Evolutionary conservation across 2,888 invertebrate genomes (phyloP), one percentile per base, ranked within the genome.

Genomic region (Diarsia brunnea): DNA sequence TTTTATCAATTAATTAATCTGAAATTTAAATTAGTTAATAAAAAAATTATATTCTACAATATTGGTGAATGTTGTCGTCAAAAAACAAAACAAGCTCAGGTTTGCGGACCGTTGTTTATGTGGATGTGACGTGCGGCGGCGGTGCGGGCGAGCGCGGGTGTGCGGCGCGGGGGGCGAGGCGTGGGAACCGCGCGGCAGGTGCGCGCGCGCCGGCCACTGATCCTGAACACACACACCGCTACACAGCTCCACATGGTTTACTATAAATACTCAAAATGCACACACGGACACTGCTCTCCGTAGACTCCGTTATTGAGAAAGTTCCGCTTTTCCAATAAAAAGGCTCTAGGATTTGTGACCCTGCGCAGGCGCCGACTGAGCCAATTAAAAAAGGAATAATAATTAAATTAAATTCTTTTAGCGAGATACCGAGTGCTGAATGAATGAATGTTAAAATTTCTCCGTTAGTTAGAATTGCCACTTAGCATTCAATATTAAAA

Each of bases 111-210:
- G 94, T 94, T 95, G 94, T 94, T 93, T 92, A 92, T 89, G 91
- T 92, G 93, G 91, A 90, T 92, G 93, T 95, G 95, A 95, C 95
- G 96, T 95, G 93, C 63, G 43, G 31, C 43, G 63, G 63, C 4
- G 63, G n/a, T n/a, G 43, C 94, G 90, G 89, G 87, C 84, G 90
- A 89, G 81, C 74, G 87, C 75, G 88, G 84, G 86, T 87, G 89
- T 69, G 88, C 73, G 85, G 90, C 82, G 90, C 89, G 90, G 91
- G 91, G 89, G 89, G 93, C 89, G 93, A 91, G 93, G 92, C 96
- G 96, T 96, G 96, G 96, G 96, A 96, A 96, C 95, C 90, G 84
- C 90, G 95, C 95, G 95, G 96, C 96, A 96, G 96, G 96, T 96
- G 96, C 95, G 95, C 96, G 93, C 92, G 93, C 93, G 94, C 94